Evolutionary conservation across 1,140 invertebrate genomes (phyloP).

Genomic region (Drosophila sulfurigaster): DNA sequence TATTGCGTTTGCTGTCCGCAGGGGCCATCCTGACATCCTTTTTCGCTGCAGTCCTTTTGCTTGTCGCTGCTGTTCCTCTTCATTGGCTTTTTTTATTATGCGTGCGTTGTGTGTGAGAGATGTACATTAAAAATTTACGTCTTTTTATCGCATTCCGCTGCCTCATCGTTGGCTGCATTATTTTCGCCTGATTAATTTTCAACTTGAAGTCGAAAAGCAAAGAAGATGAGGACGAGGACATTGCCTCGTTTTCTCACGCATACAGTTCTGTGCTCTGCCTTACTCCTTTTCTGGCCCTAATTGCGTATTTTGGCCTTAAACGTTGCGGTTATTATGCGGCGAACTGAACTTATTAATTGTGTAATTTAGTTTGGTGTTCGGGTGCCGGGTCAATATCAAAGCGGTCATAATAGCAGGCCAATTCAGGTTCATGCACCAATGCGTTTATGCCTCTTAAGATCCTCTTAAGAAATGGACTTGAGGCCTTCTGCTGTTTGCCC

Average conservation of each 20-base stretch:
- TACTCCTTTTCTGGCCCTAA: constrained; percentile 49
- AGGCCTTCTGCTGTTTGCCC: neutral
- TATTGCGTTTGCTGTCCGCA: constrained; percentile 45
- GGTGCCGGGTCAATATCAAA: constrained; percentile 53
- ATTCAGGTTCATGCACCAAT: constrained; percentile 42
- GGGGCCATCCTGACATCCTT: constrained; percentile 24
- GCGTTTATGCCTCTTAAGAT: constrained; percentile 37
- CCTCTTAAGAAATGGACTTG: constrained; percentile 14
- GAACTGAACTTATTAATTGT: constrained; percentile 71
- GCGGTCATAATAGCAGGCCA: constrained; percentile 48
- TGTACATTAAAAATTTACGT: constrained; percentile 60
- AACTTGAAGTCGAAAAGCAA: constrained; percentile 36
- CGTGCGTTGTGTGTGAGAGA: constrained; percentile 24
- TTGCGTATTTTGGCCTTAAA: constrained; percentile 76
- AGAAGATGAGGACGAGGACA: neutral
- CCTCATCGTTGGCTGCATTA: constrained; percentile 72
- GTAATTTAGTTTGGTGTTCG: constrained; percentile 70
- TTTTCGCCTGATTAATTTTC: constrained; percentile 77
- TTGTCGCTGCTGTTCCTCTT: neutral
- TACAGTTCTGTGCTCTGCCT: neutral
- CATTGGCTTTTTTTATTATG: constrained; percentile 35
- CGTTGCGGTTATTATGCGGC: constrained; percentile 66
- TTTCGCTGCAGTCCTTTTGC: constrained; percentile 22
- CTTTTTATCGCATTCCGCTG: constrained; percentile 70
- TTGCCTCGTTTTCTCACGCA: neutral